Evolutionary conservation across 2,888 invertebrate genomes (phyloP).

Genomic region (Synergus itoensis): DNA sequence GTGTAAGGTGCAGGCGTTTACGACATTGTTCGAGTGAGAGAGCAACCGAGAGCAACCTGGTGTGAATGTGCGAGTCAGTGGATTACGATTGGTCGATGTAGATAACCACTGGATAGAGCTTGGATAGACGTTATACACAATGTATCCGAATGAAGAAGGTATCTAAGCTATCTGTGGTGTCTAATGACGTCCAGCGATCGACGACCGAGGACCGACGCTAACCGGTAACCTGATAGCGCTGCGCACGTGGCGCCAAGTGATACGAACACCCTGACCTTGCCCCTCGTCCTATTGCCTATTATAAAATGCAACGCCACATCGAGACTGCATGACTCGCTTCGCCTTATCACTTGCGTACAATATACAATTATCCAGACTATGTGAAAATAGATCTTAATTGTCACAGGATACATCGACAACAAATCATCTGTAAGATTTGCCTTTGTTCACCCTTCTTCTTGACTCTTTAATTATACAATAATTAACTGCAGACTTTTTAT

Average conservation of each 20-base stretch:
- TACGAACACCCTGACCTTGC: slow-evolving; percentile 47
- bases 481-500: too few species aligned
- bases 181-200: slow-evolving; percentile 60
- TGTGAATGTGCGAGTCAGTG: slow-evolving; percentile 29
- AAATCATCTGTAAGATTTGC: not conserved
- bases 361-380: not conserved
- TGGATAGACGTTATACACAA: slow-evolving; percentile 29
- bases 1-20: slow-evolving; percentile 42
- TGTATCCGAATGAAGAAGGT: not conserved
- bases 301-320: not conserved
- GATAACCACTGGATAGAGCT: slow-evolving; percentile 28
- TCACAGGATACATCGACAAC: not conserved
- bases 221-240: slow-evolving; percentile 63
- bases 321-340: not conserved
- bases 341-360: not conserved
- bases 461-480: too few species aligned
- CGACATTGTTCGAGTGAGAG: slow-evolving; percentile 41
- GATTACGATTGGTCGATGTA: slow-evolving; percentile 39
- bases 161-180: slow-evolving; percentile 55
- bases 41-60: slow-evolving; percentile 4
- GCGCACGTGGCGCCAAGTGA: slow-evolving; percentile 68
- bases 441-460: too few species aligned
- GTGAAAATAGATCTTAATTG: not conserved
- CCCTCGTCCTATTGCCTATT: not conserved
- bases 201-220: slow-evolving; percentile 55